These are phyloP conservation scores for Aphaenogaster rudis DNA, from an alignment of 1,140 invertebrate species.

Conservation along the genomic window DNA sequence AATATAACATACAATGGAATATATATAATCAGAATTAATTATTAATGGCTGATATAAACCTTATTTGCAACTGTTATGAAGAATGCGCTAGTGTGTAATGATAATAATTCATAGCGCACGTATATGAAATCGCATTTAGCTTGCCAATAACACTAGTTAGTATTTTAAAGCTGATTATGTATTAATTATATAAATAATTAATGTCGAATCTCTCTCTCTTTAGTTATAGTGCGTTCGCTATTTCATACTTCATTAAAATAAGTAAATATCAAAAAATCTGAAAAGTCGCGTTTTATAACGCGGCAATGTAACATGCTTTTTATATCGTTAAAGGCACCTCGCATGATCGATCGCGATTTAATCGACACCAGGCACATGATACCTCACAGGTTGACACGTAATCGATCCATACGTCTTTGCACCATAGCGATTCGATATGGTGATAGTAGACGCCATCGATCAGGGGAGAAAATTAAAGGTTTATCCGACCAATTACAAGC, in stretches of 20 bases:
- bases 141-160: conserved; percentile 32
- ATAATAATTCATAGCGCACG: conserved; percentile 23
- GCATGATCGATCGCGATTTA: conserved; percentile 58
- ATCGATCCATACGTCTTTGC: conserved; percentile 55
- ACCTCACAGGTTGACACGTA: conserved; percentile 57
- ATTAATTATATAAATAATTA: conserved; percentile 58
- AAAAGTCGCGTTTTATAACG: conserved; percentile 1
- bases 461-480: conserved; percentile 56
- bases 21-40: conserved; percentile 36
- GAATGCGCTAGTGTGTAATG: neutral
- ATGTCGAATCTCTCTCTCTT: neutral
- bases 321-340: conserved; percentile 17
- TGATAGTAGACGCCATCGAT: conserved; percentile 55
- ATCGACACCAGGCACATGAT: conserved; percentile 42
- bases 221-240: neutral
- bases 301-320: conserved; percentile 21
- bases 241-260: neutral
- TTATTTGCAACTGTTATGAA: conserved; percentile 22
- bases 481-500: conserved; percentile 61
- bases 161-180: conserved; percentile 41
- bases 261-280: neutral
- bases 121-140: conserved; percentile 40
- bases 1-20: neutral
- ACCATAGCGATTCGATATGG: conserved; percentile 32
- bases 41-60: neutral